A percentile compares a stretch with the other conserved stretches of the same genome.
These are phyloP conservation scores for Heliconius sara DNA, from an alignment of 2,888 invertebrate genomes.

Conservation along the genomic window DNA sequence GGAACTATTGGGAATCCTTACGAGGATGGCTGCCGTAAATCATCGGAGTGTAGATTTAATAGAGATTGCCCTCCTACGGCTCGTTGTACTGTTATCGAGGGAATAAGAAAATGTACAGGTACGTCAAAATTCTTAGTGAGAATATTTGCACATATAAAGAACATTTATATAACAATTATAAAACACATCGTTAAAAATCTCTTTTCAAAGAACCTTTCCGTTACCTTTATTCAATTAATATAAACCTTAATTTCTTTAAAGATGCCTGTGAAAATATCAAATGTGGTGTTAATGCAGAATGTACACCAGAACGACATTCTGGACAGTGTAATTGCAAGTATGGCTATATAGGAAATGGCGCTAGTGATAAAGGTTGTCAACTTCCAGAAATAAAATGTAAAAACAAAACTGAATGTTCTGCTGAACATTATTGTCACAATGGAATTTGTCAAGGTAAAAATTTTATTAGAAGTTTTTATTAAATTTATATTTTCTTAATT, in stretches of 20 bases:
- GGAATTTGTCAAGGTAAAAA: slow-evolving; percentile 89
- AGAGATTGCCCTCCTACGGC: slow-evolving; percentile 92
- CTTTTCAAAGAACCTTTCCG: background rate
- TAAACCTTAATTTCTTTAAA: slow-evolving; percentile 49
- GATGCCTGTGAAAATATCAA: slow-evolving; percentile 90
- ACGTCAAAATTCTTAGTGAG: slow-evolving; percentile 40
- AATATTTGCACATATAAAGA: slow-evolving; percentile 7
- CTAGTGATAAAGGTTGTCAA: slow-evolving; percentile 89
- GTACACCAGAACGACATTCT: slow-evolving; percentile 89
- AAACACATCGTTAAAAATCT: background rate
- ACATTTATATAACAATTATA: background rate
- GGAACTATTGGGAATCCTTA: slow-evolving; percentile 94
- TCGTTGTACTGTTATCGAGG: slow-evolving; percentile 88
- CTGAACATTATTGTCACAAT: slow-evolving; percentile 92
- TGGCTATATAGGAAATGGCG: slow-evolving; percentile 91
- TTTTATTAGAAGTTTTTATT: background rate
- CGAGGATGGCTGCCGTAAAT: slow-evolving; percentile 90
- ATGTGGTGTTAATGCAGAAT: slow-evolving; percentile 94
- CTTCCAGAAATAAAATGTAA: slow-evolving; percentile 89
- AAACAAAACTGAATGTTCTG: slow-evolving; percentile 88
- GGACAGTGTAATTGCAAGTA: slow-evolving; percentile 90
- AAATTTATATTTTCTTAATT: background rate
- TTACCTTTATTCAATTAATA: background rate
- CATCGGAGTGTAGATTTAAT: slow-evolving; percentile 91
- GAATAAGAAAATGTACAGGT: slow-evolving; percentile 91